Evolutionary conservation across 1,140 invertebrate species (phyloP).

Genomic region (Drosophila tristis): DNA sequence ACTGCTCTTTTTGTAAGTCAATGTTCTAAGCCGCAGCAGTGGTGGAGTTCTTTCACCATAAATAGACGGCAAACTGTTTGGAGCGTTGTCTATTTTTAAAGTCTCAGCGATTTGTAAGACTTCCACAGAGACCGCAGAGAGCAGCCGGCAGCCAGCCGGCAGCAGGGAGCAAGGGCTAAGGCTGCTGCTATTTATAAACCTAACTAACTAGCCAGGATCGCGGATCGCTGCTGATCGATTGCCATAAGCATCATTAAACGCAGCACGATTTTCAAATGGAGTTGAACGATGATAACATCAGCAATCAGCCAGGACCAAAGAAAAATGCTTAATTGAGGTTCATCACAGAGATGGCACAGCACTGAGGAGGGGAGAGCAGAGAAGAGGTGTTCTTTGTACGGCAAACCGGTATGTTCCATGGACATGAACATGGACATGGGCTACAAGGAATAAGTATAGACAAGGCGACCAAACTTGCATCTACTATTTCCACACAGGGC

Average conservation of each 20-base stretch:
- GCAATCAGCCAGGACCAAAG: constrained; percentile 48
- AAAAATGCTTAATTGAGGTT: constrained; percentile 58
- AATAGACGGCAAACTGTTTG: constrained; percentile 52
- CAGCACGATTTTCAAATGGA: constrained; percentile 62
- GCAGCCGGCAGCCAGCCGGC: neutral
- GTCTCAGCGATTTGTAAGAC: constrained; percentile 58
- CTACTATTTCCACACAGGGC: too few species aligned
- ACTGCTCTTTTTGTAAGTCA: constrained; percentile 28
- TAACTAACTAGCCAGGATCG: constrained; percentile 7
- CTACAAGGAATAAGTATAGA: too few species aligned
- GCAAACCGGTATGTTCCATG: constrained; percentile 19
- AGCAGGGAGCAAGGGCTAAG: neutral
- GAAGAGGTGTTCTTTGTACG: constrained; percentile 5
- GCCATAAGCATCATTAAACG: constrained; percentile 56
- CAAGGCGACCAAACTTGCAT: too few species aligned
- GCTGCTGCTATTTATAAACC: constrained; percentile 39
- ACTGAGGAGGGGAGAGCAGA: neutral
- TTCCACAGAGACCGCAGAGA: constrained; percentile 9
- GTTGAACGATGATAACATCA: constrained; percentile 44
- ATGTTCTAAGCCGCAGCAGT: constrained; percentile 37
- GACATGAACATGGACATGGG: neutral
- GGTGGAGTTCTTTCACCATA: constrained; percentile 52
- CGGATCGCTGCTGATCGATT: constrained; percentile 55
- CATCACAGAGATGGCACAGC: neutral
- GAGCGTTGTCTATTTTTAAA: constrained; percentile 53